Conservation (phyloP, 2,797 vertebrate species). For the Aphelocoma californica region DNA sequence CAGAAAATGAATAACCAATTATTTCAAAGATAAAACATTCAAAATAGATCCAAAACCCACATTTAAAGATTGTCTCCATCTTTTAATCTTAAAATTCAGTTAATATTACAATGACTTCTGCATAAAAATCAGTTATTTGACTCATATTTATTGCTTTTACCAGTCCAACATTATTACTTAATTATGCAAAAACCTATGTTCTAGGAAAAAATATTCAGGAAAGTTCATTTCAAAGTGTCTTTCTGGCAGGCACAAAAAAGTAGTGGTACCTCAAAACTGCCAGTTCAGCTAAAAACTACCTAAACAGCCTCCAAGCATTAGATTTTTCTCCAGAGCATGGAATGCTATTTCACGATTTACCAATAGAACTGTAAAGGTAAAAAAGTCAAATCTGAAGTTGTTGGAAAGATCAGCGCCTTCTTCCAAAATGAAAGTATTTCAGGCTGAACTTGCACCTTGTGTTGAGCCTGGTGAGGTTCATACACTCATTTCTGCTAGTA, state of each 20-base stretch:
- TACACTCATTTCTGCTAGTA: background rate
- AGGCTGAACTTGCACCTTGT: background rate
- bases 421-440: background rate
- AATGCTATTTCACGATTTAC: background rate
- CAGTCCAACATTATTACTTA: background rate
- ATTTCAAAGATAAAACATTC: background rate
- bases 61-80: background rate
- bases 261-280: background rate
- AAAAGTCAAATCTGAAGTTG: background rate
- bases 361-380: background rate
- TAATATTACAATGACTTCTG: background rate
- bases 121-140: background rate
- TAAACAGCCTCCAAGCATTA: background rate
- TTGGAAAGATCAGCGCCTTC: background rate
- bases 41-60: background rate
- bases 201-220: background rate
- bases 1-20: background rate
- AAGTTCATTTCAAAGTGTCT: background rate
- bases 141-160: background rate
- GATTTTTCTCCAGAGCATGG: background rate
- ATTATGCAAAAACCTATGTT: background rate
- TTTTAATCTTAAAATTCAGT: background rate
- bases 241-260: background rate
- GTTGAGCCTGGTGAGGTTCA: background rate
- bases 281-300: background rate